These are phyloP conservation scores for Meliscaeva auricollis DNA, from an alignment of 2,888 invertebrate genomes.

Conservation along the genomic window DNA sequence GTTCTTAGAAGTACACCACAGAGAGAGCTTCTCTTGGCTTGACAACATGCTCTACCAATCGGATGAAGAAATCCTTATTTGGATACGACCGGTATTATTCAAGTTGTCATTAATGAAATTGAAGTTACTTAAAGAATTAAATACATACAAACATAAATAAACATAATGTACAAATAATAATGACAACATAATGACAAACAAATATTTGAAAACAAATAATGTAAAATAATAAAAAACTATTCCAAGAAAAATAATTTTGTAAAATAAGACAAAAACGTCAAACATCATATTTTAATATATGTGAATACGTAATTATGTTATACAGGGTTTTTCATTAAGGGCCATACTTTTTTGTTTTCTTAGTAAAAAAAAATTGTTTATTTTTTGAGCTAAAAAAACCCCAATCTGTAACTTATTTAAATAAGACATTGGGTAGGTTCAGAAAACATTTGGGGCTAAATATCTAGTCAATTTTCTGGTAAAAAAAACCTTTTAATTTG, in stretches of 20 bases:
- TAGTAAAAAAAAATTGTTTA: too few relatives aligned
- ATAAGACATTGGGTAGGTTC: too few relatives aligned
- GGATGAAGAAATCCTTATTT: constrained; percentile 52
- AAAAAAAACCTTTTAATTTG: too few relatives aligned
- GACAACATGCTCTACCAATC: constrained; percentile 78
- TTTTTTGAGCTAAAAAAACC: too few relatives aligned
- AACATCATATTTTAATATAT: too few relatives aligned
- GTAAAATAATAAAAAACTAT: not conserved
- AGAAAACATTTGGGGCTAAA: too few relatives aligned
- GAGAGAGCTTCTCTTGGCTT: constrained; percentile 81
- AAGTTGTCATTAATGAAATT: constrained; percentile 54
- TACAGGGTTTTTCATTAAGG: too few relatives aligned
- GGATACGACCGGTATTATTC: constrained; percentile 44
- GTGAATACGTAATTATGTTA: too few relatives aligned
- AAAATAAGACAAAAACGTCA: not conserved
- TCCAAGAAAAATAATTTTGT: not conserved
- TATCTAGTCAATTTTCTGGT: too few relatives aligned
- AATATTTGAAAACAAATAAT: not conserved
- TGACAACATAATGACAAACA: not conserved
- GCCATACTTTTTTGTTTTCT: too few relatives aligned
- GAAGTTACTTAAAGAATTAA: constrained; percentile 38
- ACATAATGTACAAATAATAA: constrained; percentile 2
- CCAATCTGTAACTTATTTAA: too few relatives aligned
- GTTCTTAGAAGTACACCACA: constrained; percentile 82
- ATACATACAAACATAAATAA: constrained; percentile 11